Base-by-base conservation (phyloP, 2,797 vertebrate species). In the Brachyalestes nurse region DNA sequence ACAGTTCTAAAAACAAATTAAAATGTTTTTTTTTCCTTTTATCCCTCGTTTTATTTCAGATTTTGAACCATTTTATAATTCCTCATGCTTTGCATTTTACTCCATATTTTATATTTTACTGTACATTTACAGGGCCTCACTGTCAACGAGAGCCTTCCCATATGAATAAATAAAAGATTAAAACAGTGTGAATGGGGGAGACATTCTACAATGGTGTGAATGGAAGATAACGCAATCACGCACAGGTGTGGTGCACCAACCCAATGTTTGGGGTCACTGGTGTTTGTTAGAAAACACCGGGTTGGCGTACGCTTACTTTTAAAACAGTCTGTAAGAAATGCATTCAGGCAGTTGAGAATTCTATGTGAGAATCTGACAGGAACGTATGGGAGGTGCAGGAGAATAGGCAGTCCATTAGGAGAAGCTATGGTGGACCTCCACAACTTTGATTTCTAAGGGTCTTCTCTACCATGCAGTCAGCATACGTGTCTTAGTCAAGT, bases 381-480 rank as follows among this genome's bases (percentile, higher is more conserved):
- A 28, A 8, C 14, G 23, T 16, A 34, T 62, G 60, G 25, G 12
- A 62, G 25, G 13, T 16, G 60, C 6, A 4, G 4, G 25, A 6
- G 25, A 62, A 34, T 4, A 60, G 57, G n/a, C 9, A 6, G 17
- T 45, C 17, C 47, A 40, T 73, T 47, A 58, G 60, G 25, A 66
- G 6, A 34, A 65, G 1, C 49, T 28, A 28, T 12, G 51, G 40
- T 42, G 49, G 49, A 77, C 45, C 34, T 65, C 28, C n/a, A 47
- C 10, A 23, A 19, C 42, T 53, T 28, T 38, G 23, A 16, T 28
- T 34, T 25, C 28, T 49, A 19, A 64, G 65, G 49, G 25, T 71
- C 60, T 40, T 38, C 4, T 65, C 62, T 65, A 38, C 74, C 83
- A 81, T 83, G 83, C 85, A 84, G 65, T 53, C 64, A 17, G 7